Conservation (phyloP, 2,888 invertebrate genomes). For the Allacma fusca region DNA sequence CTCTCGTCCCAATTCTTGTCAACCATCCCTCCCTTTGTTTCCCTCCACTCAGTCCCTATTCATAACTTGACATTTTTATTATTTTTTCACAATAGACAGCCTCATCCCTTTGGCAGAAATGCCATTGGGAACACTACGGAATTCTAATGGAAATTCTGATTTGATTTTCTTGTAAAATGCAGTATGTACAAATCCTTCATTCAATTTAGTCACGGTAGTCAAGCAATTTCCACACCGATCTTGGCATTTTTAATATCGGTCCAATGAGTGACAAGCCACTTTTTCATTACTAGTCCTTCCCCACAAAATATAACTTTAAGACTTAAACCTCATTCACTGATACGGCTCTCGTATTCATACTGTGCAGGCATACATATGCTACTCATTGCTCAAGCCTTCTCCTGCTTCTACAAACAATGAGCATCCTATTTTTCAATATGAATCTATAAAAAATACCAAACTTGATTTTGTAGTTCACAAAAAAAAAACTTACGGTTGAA, state of each 20-base stretch:
- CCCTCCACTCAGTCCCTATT: background rate
- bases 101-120: background rate
- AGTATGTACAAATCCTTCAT: background rate
- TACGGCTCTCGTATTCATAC: background rate
- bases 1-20: background rate
- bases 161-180: background rate
- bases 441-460: too few species aligned
- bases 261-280: background rate
- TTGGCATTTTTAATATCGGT: background rate
- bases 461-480: too few species aligned
- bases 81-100: constrained; percentile 45
- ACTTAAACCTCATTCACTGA: background rate
- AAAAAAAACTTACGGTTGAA: constrained; percentile 56
- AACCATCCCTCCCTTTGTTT: background rate
- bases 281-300: background rate
- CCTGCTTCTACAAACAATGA: too few species aligned
- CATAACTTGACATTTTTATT: constrained; percentile 52
- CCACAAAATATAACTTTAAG: background rate
- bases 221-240: background rate
- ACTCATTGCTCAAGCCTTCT: too few species aligned
- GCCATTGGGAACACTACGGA: background rate
- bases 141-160: background rate
- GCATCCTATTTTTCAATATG: too few species aligned
- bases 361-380: too few species aligned
- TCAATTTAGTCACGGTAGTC: too few species aligned